A percentile compares a stretch with the other conserved stretches of the same genome.
Conservation (phyloP, 2,113 vertebrate species). For the Alexandromys fortis region DNA sequence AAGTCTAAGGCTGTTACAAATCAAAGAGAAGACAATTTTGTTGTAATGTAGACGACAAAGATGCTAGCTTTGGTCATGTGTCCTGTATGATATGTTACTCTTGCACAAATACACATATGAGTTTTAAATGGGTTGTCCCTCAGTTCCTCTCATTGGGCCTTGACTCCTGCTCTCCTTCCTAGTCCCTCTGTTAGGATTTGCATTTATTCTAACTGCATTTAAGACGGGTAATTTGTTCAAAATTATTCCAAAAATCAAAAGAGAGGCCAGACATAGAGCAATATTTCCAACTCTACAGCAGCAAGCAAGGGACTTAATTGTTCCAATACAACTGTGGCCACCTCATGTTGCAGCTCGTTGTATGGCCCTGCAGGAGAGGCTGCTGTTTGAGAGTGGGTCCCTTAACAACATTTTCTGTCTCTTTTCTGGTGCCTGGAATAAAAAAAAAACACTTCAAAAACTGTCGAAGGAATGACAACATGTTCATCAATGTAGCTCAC, state of each 20-base stretch:
- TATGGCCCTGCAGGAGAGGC: background rate
- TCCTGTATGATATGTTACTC: background rate
- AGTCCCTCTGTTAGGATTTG: background rate
- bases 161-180: background rate
- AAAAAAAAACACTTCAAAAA: constrained; percentile 15
- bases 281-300: background rate
- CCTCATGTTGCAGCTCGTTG: background rate
- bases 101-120: background rate
- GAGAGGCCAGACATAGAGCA: background rate
- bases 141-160: background rate
- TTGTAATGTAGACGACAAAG: background rate
- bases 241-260: background rate
- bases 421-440: background rate
- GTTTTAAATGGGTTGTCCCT: background rate
- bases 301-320: background rate
- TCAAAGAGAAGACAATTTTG: background rate
- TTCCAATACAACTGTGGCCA: too few relatives aligned
- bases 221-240: background rate
- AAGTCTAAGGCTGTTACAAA: background rate
- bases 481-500: background rate
- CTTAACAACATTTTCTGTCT: background rate
- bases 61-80: background rate
- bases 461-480: constrained; percentile 32
- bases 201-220: background rate
- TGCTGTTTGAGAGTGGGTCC: background rate